Base-by-base conservation (phyloP, 2,797 vertebrate species). In the Remorina albescens region DNA sequence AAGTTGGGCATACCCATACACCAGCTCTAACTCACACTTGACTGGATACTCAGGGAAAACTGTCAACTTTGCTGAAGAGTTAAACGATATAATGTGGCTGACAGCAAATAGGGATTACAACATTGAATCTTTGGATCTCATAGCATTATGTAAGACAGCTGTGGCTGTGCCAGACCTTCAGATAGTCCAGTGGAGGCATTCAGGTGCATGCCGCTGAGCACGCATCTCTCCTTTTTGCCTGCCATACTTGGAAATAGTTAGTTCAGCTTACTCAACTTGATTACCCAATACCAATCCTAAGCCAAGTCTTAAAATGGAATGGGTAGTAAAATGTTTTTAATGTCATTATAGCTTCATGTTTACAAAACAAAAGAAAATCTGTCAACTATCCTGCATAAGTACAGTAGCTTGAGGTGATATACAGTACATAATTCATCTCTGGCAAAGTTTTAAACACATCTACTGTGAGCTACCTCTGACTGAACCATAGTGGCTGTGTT, bases 221-320 rank as follows among this genome's bases (percentile, higher is more conserved):
- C 79, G 81, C 81, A 82, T 81, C 83, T 59, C 84, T 76, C 67
- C 25, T 63, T 79, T 70, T 36, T 59, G 71, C 74, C 74, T 82
- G 80, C 86, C 84, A 81, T 86, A 89, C 85, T 88, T 90, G 88
- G 86, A 89, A 90, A 86, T 79, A 76, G 59, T 69, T 69, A 44
- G 71, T 74, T n/a, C 34, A 69, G 72, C 46, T 73, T 59, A 36
- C 56, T 81, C 70, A 74, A 82, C 60, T 84, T 84, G 46, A 80
- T 83, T 81, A 81, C 63, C 62, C 59, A 19, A 69, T 73, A 86
- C 75, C 60, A 68, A 71, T 9, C 64, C 42, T 0, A 15, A 67
- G 34, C 74, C 63, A 82, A 66, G 56, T 18, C 30, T 77, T 72
- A 73, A 78, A 86, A 74, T 55, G 44, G 34, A 11, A 7, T 8